Percentiles rank a stretch among this genome's conserved stretches.
Conservation (phyloP, 2,888 invertebrate genomes). For the Coremacera marginata region DNA sequence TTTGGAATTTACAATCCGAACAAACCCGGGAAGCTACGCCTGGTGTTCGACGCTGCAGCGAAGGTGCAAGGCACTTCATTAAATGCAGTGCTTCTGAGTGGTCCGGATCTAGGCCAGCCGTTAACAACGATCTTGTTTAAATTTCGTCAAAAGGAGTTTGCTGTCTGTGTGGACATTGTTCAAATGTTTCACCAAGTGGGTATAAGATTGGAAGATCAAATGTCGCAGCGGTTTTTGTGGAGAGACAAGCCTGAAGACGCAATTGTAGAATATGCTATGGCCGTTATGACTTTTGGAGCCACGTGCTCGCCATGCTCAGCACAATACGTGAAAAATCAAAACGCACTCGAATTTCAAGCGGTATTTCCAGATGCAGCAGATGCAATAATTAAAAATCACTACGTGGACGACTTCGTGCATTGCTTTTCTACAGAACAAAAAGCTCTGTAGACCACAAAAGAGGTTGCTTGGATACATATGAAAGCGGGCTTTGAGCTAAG, state of each 20-base stretch:
- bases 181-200: slow-evolving; percentile 61
- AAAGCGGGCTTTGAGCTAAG: slow-evolving; percentile 18
- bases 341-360: slow-evolving; percentile 33
- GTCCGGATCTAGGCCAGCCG: slow-evolving; percentile 53
- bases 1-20: too few relatives aligned
- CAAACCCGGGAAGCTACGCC: slow-evolving; percentile 53
- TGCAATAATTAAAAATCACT: slow-evolving; percentile 43
- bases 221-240: slow-evolving; percentile 45
- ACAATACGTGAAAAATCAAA: slow-evolving; percentile 48
- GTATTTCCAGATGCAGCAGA: slow-evolving; percentile 38
- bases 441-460: slow-evolving; percentile 13
- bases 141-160: slow-evolving; percentile 51
- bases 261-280: slow-evolving; percentile 46
- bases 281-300: slow-evolving; percentile 51
- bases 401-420: slow-evolving; percentile 41
- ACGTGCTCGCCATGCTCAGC: slow-evolving; percentile 47
- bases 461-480: too few relatives aligned
- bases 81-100: slow-evolving; percentile 51
- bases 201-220: slow-evolving; percentile 52
- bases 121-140: slow-evolving; percentile 53
- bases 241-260: not conserved
- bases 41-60: slow-evolving; percentile 58
- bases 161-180: slow-evolving; percentile 55
- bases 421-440: slow-evolving; percentile 29
- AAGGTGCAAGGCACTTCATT: slow-evolving; percentile 47